Conservation (phyloP, 2,113 vertebrate species). For the Coracopsis vasa region DNA sequence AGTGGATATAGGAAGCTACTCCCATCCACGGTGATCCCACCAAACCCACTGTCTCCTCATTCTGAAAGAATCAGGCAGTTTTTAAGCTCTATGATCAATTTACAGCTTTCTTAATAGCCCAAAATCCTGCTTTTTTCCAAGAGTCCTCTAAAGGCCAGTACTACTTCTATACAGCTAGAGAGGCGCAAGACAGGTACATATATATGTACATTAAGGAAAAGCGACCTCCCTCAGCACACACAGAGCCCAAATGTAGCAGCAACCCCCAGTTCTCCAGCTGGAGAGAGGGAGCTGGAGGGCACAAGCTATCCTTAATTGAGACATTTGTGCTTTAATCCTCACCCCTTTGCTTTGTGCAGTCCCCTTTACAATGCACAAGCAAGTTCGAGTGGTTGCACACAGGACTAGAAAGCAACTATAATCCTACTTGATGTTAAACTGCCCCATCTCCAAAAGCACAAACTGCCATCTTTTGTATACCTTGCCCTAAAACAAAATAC, state of each 20-base stretch:
- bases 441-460: not conserved
- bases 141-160: not conserved
- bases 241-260: not conserved
- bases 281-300: not conserved
- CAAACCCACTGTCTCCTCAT: not conserved
- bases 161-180: not conserved
- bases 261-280: not conserved
- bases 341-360: not conserved
- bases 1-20: not conserved
- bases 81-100: not conserved
- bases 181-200: not conserved
- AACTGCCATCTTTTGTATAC: not conserved
- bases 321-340: slow-evolving; percentile 6
- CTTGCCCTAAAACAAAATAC: not conserved
- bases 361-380: not conserved
- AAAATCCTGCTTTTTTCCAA: not conserved
- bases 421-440: not conserved
- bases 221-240: not conserved
- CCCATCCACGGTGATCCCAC: not conserved
- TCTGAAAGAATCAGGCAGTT: not conserved
- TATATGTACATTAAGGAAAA: not conserved
- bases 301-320: not conserved
- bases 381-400: not conserved
- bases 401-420: not conserved
- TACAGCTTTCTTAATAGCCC: not conserved